A percentile compares a stretch with the other conserved stretches of the same genome.
phyloP scores from a whole-genome alignment of 2,113 vertebrate genomes.

The Myotis lucifugus region DNA sequence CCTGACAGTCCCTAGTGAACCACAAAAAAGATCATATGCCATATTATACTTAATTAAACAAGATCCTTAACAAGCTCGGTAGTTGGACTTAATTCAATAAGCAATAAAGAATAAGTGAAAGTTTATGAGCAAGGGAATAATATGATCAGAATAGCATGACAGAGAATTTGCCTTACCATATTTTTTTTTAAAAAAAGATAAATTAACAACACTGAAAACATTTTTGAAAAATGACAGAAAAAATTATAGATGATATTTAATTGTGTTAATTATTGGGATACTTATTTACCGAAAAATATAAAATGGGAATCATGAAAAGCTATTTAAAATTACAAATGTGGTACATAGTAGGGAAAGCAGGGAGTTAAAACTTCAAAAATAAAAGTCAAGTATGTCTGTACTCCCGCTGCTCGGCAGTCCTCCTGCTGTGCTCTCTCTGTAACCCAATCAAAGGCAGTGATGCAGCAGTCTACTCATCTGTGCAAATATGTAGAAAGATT shows the following conservation, averaged over 20 bases:
- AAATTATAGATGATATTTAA: background rate
- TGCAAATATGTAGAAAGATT: background rate
- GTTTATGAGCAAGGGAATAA: slow-evolving; percentile 52
- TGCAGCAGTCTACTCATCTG: background rate
- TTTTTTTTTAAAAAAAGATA: background rate
- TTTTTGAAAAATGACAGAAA: background rate
- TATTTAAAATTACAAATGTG: background rate
- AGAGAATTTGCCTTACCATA: background rate
- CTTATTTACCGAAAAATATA: background rate
- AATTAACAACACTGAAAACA: background rate
- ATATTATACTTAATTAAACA: slow-evolving; percentile 55
- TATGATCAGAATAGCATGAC: background rate
- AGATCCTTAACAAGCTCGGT: slow-evolving; percentile 42
- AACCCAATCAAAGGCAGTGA: background rate
- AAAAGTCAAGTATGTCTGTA: background rate
- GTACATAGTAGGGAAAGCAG: background rate
- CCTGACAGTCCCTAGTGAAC: background rate
- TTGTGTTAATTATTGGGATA: background rate
- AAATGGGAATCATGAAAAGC: background rate
- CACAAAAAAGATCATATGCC: background rate
- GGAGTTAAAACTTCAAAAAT: slow-evolving; percentile 18
- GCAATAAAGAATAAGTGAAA: slow-evolving; percentile 57
- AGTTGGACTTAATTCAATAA: slow-evolving; percentile 53
- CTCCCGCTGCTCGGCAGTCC: background rate
- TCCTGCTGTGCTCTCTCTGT: background rate